Conservation (phyloP, 2,113 vertebrate genomes). For the Bagarius yarrelli region DNA sequence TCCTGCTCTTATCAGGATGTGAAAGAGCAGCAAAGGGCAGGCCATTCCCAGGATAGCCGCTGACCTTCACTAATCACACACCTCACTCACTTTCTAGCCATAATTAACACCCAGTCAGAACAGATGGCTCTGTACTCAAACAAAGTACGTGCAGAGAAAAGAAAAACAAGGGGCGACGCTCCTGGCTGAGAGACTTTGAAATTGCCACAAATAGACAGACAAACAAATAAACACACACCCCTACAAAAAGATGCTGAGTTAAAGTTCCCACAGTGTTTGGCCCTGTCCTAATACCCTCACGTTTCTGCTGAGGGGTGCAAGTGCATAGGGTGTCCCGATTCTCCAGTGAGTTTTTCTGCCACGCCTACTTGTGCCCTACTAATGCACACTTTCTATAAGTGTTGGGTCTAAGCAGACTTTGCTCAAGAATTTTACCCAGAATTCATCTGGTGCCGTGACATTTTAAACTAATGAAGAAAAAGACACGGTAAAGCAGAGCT, state of each 20-base stretch:
- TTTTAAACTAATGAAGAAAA: too few relatives aligned
- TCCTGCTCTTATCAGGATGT: conserved; percentile 76
- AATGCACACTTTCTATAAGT: too few relatives aligned
- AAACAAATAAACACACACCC: conserved; percentile 1
- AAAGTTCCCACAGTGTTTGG: conserved; percentile 19
- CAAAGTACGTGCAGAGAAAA: conserved; percentile 37
- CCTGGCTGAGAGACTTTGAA: conserved; percentile 25
- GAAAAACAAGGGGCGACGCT: conserved; percentile 51
- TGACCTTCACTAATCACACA: conserved; percentile 79
- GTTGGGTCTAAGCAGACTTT: too few relatives aligned
- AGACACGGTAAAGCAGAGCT: background rate
- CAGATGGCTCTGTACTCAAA: conserved; percentile 58
- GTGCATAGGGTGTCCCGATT: too few relatives aligned
- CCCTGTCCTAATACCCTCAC: too few relatives aligned
- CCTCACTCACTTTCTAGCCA: conserved; percentile 68
- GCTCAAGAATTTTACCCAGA: too few relatives aligned
- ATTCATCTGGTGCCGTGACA: too few relatives aligned
- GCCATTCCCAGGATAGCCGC: conserved; percentile 74
- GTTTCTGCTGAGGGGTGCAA: too few relatives aligned
- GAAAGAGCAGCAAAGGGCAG: conserved; percentile 77
- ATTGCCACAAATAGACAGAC: background rate
- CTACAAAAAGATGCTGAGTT: conserved; percentile 34
- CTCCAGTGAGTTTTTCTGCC: too few relatives aligned
- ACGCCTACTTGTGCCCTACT: too few relatives aligned
- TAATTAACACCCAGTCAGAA: conserved; percentile 75